Base-by-base conservation (phyloP, 1,140 invertebrate species). In the Galleria mellonella region DNA sequence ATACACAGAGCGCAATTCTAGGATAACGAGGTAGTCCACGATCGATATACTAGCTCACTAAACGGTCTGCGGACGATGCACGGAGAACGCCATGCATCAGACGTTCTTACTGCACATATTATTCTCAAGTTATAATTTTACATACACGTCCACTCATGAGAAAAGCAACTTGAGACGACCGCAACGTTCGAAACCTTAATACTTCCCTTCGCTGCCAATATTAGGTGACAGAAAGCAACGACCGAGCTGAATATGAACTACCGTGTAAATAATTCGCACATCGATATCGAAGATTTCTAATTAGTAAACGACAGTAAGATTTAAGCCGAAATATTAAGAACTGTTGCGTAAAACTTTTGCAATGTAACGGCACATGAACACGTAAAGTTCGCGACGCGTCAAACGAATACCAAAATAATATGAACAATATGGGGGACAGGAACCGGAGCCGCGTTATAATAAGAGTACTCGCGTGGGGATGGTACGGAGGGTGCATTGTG, bases 111-210 rank as follows among this genome's bases (percentile, higher is more conserved):
- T 57, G 55, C 64, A 75, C 74, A 68, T 72, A 82, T 73, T 82
- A 81, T 68, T 82, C 73, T 74, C 74, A 77, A 81, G 72, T 84
- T 83, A 84, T 84, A 77, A 84, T 72, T 81, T 83, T 79, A 83
- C 76, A 77, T 70, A 70, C 73, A 78, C 70, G 78, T 81, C 74
- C 76, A 83, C 76, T 84, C 78, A 84, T 84, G 78, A 81, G 78
- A 84, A 84, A 84, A 83, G 81, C 71, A 83, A 84, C 78, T 51
- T 71, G 81, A 84, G 76, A 81, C 81, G 81, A 84, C 81, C 81
- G 74, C 77, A 84, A 67, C 71, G 74, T 66, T 77, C 74, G 81
- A 84, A 84, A 83, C 81, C 81, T 81, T 85, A 85, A 77, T 82
- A 82, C 81, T 82, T 84, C 75, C 81, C 77, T 81, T 83, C 81